Conservation (phyloP, 2,888 invertebrate genomes). For the Polymixis lichenea region DNA sequence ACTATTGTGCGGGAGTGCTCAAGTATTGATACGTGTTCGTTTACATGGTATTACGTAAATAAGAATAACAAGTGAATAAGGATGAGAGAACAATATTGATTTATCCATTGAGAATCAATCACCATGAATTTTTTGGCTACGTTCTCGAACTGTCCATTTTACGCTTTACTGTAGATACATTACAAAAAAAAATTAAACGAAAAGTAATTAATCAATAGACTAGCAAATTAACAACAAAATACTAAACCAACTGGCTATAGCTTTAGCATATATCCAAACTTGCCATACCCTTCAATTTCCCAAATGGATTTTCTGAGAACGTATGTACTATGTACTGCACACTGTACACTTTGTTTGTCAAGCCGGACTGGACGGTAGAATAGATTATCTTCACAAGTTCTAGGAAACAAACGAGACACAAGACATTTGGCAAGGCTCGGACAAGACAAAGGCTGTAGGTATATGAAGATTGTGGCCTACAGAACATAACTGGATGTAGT, state of each 20-base stretch:
- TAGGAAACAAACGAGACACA: slow-evolving; percentile 33
- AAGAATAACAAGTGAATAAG: slow-evolving; percentile 5
- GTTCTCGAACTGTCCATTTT: neutral
- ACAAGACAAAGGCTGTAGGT: slow-evolving; percentile 25
- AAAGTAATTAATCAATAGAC: neutral
- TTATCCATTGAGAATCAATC: neutral
- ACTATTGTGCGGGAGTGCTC: slow-evolving; percentile 35
- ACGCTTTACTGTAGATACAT: too few species aligned
- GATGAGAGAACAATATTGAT: neutral
- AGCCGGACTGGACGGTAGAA: slow-evolving; percentile 14
- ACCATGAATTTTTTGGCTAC: slow-evolving; percentile 10
- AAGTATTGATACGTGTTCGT: slow-evolving; percentile 30
- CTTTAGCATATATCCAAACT: neutral
- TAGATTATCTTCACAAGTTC: slow-evolving; percentile 30
- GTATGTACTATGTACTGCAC: neutral
- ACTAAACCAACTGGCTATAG: neutral
- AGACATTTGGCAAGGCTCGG: slow-evolving; percentile 41
- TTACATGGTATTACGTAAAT: slow-evolving; percentile 37
- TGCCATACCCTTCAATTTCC: slow-evolving; percentile 3
- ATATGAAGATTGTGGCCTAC: neutral
- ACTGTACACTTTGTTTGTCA: slow-evolving; percentile 41
- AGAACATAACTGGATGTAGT: neutral
- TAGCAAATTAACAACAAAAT: neutral
- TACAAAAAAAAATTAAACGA: too few species aligned
- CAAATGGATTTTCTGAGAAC: slow-evolving; percentile 19